Percentiles rank a stretch among this genome's conserved stretches.
phyloP scores from a whole-genome alignment of 2,888 invertebrate genomes.

The Orchesellides sinensis region DNA sequence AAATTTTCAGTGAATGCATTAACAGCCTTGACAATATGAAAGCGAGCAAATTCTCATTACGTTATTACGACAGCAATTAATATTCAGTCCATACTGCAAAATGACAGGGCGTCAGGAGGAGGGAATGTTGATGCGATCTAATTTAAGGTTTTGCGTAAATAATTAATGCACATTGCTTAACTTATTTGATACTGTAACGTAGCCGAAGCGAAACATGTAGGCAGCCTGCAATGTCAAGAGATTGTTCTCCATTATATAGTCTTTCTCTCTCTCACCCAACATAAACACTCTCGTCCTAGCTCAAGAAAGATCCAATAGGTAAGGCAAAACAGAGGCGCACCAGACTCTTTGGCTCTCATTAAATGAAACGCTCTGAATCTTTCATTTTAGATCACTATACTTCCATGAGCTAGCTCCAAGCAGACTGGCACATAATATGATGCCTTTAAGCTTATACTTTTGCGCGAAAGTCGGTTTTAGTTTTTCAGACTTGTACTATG shows the following conservation, averaged over 20 bases:
- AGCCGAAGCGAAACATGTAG: background rate
- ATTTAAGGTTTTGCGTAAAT: too few relatives aligned
- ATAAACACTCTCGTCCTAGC: constrained; percentile 7
- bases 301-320: background rate
- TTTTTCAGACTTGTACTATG: background rate
- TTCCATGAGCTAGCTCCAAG: background rate
- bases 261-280: too few relatives aligned
- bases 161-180: too few relatives aligned
- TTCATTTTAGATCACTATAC: constrained; percentile 19
- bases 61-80: constrained; percentile 55
- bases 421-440: background rate
- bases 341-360: constrained; percentile 34
- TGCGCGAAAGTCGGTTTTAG: background rate
- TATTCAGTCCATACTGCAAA: constrained; percentile 55
- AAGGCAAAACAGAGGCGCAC: background rate
- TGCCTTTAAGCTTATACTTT: background rate
- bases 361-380: constrained; percentile 58
- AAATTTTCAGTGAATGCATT: too few relatives aligned
- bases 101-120: constrained; percentile 34
- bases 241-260: too few relatives aligned
- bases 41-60: constrained; percentile 43
- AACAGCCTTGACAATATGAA: too few relatives aligned
- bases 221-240: constrained; percentile 49
- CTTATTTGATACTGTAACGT: too few relatives aligned
- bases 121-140: constrained; percentile 11